Percentiles rank a stretch among this genome's conserved stretches.
Evolutionary conservation across 2,888 invertebrate species (phyloP).

Genomic region (Dynastes hyllus): DNA sequence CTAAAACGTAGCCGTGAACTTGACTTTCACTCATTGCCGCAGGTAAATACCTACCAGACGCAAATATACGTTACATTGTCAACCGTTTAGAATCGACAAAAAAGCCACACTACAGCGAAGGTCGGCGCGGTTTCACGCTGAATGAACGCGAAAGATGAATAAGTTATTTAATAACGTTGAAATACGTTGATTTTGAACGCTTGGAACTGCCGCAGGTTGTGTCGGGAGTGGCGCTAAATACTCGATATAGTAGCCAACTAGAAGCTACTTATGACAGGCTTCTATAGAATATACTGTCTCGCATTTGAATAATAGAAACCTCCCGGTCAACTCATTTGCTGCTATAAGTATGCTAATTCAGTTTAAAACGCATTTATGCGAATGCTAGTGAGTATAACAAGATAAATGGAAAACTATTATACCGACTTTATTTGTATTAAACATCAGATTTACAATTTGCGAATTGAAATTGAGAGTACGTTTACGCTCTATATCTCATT

Average conservation of each 20-base stretch:
- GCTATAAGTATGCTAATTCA: neutral
- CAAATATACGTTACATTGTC: slow-evolving; percentile 2
- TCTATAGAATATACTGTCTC: neutral
- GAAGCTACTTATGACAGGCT: neutral
- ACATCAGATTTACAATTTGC: neutral
- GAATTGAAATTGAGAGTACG: neutral
- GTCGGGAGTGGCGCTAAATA: slow-evolving; percentile 25
- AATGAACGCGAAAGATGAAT: slow-evolving; percentile 40
- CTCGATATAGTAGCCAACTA: slow-evolving; percentile 8
- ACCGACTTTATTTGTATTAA: neutral
- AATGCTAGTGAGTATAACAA: neutral
- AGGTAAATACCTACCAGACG: slow-evolving; percentile 14
- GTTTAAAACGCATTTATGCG: neutral
- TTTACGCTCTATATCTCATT: neutral
- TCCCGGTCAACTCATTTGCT: neutral
- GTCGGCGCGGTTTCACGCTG: slow-evolving; percentile 28
- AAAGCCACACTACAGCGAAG: slow-evolving; percentile 16
- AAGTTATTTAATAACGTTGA: slow-evolving; percentile 39
- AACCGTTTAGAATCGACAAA: slow-evolving; percentile 26
- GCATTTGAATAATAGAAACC: slow-evolving; percentile 19
- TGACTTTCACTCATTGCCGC: slow-evolving; percentile 32
- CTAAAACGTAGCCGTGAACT: slow-evolving; percentile 27
- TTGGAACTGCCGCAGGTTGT: neutral
- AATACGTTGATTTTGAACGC: slow-evolving; percentile 27
- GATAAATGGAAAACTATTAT: neutral